phyloP scores from a whole-genome alignment of 2,797 vertebrate genomes.

The Lates japonicus region DNA sequence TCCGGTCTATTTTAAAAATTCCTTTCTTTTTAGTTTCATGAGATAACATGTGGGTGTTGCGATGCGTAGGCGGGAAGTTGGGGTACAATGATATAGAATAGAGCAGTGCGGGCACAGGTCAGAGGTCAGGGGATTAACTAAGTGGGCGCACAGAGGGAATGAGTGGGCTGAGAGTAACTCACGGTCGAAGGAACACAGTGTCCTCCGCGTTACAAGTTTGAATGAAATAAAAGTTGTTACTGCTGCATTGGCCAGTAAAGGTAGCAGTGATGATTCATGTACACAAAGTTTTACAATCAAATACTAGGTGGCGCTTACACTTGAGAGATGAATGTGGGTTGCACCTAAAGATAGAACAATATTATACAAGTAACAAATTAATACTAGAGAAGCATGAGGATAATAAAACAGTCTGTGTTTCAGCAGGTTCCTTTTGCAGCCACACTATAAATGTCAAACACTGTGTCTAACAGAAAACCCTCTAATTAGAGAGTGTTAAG shows the following conservation, averaged over 20 bases:
- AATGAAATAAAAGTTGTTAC: conserved; percentile 44
- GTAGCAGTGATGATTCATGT: conserved; percentile 32
- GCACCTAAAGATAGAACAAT: background rate
- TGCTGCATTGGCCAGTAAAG: background rate
- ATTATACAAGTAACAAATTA: background rate
- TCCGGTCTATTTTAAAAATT: conserved; percentile 72
- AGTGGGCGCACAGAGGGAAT: conserved; percentile 43
- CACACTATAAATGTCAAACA: conserved; percentile 31
- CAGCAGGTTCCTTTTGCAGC: conserved; percentile 13
- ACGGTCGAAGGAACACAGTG: conserved; percentile 41
- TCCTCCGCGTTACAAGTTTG: conserved; percentile 42
- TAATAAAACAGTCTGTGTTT: background rate
- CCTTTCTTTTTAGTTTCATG: conserved; percentile 59
- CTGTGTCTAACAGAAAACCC: conserved; percentile 37
- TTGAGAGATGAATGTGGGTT: conserved; percentile 6
- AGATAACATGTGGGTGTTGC: conserved; percentile 75
- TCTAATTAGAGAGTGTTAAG: conserved; percentile 47
- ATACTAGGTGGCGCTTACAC: conserved; percentile 10
- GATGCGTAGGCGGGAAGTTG: conserved; percentile 13
- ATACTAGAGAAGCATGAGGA: background rate
- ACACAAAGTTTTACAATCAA: conserved; percentile 42
- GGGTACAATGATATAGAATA: conserved; percentile 26
- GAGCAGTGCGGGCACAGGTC: conserved; percentile 56
- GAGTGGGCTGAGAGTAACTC: conserved; percentile 47
- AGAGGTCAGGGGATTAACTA: conserved; percentile 48